Percentiles rank a stretch among this genome's conserved stretches.
phyloP scores from a whole-genome alignment of 1,140 invertebrate species.

The Zaprionus camerounensis region DNA sequence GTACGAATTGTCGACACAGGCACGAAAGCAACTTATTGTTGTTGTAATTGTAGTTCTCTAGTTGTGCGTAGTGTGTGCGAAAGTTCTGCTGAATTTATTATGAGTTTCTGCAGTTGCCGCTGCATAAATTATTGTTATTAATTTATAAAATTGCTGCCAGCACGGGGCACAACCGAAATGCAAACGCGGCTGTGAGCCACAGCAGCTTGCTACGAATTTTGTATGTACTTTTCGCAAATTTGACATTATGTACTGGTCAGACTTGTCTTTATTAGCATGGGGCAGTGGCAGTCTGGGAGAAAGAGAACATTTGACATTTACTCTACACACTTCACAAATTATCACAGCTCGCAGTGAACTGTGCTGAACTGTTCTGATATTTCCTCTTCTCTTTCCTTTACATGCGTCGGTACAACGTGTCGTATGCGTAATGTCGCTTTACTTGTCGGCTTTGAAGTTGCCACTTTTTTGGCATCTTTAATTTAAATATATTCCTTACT shows the following conservation, averaged over 20 bases:
- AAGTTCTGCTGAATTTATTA: constrained; percentile 76
- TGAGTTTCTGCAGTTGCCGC: constrained; percentile 65
- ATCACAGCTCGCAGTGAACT: not conserved
- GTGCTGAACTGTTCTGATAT: constrained; percentile 9
- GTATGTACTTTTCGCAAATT: constrained; percentile 16
- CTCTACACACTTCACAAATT: constrained; percentile 2
- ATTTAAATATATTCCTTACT: not conserved
- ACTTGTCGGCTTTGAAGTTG: not conserved
- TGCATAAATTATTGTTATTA: constrained; percentile 81
- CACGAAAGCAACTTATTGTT: constrained; percentile 62
- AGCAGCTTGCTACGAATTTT: constrained; percentile 16
- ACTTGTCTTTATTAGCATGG: constrained; percentile 33
- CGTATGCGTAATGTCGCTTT: constrained; percentile 29
- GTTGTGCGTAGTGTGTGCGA: constrained; percentile 46
- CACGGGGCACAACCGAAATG: constrained; percentile 61
- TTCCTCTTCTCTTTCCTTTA: constrained; percentile 29
- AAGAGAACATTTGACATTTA: constrained; percentile 30
- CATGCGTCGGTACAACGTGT: constrained; percentile 5
- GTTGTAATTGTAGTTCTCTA: constrained; percentile 52
- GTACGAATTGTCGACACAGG: constrained; percentile 56
- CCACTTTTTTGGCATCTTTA: not conserved
- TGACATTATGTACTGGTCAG: constrained; percentile 23
- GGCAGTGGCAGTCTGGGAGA: constrained; percentile 9
- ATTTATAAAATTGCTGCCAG: constrained; percentile 74
- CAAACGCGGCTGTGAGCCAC: constrained; percentile 31